A percentile compares a stretch with the other conserved stretches of the same genome.
Conservation (phyloP, 2,888 invertebrate genomes). For the Drosophila tripunctata region DNA sequence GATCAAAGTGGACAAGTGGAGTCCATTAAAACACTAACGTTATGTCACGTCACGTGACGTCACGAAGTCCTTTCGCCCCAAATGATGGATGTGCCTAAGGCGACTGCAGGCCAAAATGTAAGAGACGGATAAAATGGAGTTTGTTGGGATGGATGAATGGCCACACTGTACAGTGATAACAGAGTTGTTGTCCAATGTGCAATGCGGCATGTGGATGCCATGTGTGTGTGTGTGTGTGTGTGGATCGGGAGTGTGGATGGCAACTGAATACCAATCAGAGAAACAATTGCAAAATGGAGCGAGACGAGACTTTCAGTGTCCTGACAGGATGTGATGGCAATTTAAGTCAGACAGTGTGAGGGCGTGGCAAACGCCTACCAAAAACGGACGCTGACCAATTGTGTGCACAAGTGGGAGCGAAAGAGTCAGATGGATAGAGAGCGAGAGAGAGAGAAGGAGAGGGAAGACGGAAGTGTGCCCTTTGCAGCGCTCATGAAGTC, state of each 20-base stretch:
- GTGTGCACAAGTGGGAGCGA: constrained; percentile 5
- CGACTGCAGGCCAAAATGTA: constrained; percentile 54
- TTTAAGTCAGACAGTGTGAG: constrained; percentile 76
- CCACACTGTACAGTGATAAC: constrained; percentile 54
- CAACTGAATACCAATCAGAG: constrained; percentile 67
- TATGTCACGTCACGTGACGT: constrained; percentile 73
- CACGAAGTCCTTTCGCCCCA: constrained; percentile 40
- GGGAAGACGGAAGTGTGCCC: constrained; percentile 71
- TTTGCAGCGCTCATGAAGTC: constrained; percentile 82
- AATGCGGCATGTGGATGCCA: constrained; percentile 28
- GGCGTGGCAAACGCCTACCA: constrained; percentile 50
- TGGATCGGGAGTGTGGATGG: constrained; percentile 23
- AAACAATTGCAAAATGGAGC: constrained; percentile 52
- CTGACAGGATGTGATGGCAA: constrained; percentile 78
- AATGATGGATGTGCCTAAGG: constrained; percentile 79
- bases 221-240: not conserved
- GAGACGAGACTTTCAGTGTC: constrained; percentile 4
- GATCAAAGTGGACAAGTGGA: constrained; percentile 78
- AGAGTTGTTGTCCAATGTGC: constrained; percentile 52
- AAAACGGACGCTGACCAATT: constrained; percentile 42
- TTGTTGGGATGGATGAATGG: constrained; percentile 53
- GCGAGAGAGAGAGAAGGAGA: constrained; percentile 1
- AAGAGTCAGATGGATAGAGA: not conserved
- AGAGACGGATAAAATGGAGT: constrained; percentile 32
- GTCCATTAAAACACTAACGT: constrained; percentile 81